phyloP scores from a whole-genome alignment of 2,888 invertebrate species.

The Flexamia atlantica region DNA sequence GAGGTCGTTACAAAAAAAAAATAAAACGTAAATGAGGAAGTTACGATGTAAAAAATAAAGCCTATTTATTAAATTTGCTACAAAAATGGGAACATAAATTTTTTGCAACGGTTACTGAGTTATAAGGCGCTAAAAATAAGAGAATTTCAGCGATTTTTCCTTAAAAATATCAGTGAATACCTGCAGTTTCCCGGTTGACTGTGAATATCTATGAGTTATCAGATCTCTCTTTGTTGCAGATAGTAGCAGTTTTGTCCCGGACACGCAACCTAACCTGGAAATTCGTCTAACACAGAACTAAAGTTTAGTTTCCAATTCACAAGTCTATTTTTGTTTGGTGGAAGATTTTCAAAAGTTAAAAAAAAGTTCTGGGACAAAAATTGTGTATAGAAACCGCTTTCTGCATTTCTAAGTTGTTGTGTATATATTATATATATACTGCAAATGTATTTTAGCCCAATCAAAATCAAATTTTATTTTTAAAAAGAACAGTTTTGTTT shows the following conservation, averaged over 20 bases:
- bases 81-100: too few species aligned
- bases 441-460: slow-evolving; percentile 48
- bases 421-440: slow-evolving; percentile 60
- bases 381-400: slow-evolving; percentile 1
- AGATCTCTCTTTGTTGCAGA: slow-evolving; percentile 2
- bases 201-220: too few species aligned
- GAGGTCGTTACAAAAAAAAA: too few species aligned
- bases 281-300: slow-evolving; percentile 41
- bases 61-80: too few species aligned
- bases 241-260: slow-evolving; percentile 33
- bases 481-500: slow-evolving; percentile 48
- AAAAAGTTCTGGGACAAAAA: slow-evolving; percentile 20
- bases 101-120: too few species aligned
- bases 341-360: not conserved
- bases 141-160: too few species aligned
- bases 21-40: too few species aligned
- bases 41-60: too few species aligned
- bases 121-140: too few species aligned
- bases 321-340: slow-evolving; percentile 44
- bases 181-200: too few species aligned
- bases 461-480: slow-evolving; percentile 51
- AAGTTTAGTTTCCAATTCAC: slow-evolving; percentile 33
- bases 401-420: slow-evolving; percentile 44
- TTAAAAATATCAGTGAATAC: too few species aligned
- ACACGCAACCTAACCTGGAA: slow-evolving; percentile 17